Evolutionary conservation across 2,888 invertebrate genomes (phyloP), one percentile per base, ranked within the genome.

Genomic region (Leptopilina myrica): DNA sequence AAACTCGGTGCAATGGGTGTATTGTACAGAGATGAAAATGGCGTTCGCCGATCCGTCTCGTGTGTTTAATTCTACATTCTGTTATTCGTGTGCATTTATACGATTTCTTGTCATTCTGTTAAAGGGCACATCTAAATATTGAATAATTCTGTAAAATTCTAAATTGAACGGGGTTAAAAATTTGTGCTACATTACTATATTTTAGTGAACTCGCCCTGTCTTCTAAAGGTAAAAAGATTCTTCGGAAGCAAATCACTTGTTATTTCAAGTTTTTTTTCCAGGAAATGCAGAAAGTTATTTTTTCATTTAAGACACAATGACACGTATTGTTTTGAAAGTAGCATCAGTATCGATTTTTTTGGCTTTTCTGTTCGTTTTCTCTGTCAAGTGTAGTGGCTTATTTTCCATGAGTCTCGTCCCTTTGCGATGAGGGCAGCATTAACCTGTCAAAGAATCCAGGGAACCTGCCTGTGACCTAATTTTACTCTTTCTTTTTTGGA

Each of bases 1-100:
- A 82, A 77, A 79, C n/a, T 26, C 14, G 64, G 64, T 76, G 64
- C 75, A 81, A 85, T 83, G 84, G 85, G 84, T 87, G 86, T 81
- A 84, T 80, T 85, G 85, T 84, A 85, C 81, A 80, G 83, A 83
- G 83, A 83, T 89, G 89, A 90, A 90, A 90, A 90, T 90, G 90
- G 90, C 90, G 90, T 88, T 85, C 78, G 81, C 80, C 82, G 78
- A 73, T 20, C 46, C 66, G 75, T 64, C 76, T 69, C 79, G 33
- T 64, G 65, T 78, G 26, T 20, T 76, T 76, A 49, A 65, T 67
- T 43, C 75, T 6, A 5, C 64, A 26, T 62, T 75, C 66, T 20
- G 15, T 56, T 7, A 20, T n/a, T 40, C 20, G 26, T 1, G 12
- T n/a, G 26, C 20, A 6, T 46, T 49, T 40, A 12, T 11, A 11